Evolutionary conservation across 2,797 vertebrate species (phyloP).

Genomic region (Meda fulgida): DNA sequence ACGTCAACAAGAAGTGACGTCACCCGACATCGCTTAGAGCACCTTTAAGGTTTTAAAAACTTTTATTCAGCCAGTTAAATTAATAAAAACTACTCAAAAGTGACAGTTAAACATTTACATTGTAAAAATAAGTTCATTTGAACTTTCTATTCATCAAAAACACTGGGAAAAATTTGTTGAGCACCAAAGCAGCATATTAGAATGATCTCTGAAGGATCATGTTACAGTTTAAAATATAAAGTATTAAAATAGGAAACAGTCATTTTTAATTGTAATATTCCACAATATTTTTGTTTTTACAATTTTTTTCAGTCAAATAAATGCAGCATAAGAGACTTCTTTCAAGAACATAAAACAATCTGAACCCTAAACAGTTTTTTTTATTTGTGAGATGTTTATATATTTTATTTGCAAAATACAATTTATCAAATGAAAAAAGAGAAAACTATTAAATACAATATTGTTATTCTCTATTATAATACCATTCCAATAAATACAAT

Average conservation of each 20-base stretch:
- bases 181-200: background rate
- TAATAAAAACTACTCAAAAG: background rate
- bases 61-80: background rate
- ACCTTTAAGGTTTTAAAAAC: background rate
- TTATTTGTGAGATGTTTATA: background rate
- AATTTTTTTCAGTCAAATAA: background rate
- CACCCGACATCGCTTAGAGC: no score
- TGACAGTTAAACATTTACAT: background rate
- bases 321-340: background rate
- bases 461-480: background rate
- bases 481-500: background rate
- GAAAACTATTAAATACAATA: background rate
- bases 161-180: background rate
- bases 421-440: background rate
- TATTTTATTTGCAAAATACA: background rate
- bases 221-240: background rate
- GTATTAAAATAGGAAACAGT: background rate
- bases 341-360: background rate
- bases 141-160: background rate
- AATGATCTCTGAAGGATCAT: background rate
- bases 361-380: no score
- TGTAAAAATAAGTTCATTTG: background rate
- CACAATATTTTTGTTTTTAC: background rate
- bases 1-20: no score
- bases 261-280: background rate